Conservation (phyloP, 2,888 invertebrate species). For the Mechanitis messenoides region DNA sequence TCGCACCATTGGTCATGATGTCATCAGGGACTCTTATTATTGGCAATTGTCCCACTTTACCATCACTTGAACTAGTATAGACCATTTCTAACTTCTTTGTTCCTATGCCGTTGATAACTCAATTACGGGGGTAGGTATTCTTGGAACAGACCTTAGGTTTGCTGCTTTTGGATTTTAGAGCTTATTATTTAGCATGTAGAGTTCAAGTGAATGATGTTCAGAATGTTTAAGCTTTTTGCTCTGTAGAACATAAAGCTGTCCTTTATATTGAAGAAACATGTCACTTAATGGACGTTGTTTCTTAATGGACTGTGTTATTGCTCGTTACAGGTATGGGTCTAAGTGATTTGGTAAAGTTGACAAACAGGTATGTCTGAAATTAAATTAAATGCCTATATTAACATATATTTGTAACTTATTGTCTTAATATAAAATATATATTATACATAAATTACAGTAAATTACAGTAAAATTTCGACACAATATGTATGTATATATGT, state of each 20-base stretch:
- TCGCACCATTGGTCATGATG: slow-evolving; percentile 35
- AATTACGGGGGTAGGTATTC: slow-evolving; percentile 23
- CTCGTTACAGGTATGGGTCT: background rate
- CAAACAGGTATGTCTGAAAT: too few species aligned
- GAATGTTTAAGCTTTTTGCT: slow-evolving; percentile 15
- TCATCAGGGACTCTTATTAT: slow-evolving; percentile 43
- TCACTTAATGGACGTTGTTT: background rate
- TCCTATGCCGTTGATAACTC: slow-evolving; percentile 23
- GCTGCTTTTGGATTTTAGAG: background rate
- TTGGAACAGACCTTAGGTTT: slow-evolving; percentile 12
- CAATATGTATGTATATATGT: too few species aligned
- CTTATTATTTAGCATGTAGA: background rate
- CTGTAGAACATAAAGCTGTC: slow-evolving; percentile 14
- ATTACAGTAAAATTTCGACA: too few species aligned
- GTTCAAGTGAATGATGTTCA: background rate
- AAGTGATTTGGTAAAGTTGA: background rate
- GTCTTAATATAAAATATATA: too few species aligned
- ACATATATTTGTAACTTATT: too few species aligned
- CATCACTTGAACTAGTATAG: slow-evolving; percentile 34
- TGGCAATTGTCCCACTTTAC: slow-evolving; percentile 56
- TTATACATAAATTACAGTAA: too few species aligned
- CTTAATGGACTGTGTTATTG: background rate
- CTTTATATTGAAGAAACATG: slow-evolving; percentile 15
- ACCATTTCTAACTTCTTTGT: slow-evolving; percentile 35
- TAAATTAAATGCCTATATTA: too few species aligned